These are phyloP conservation scores for Rhegmatorhina hoffmannsi DNA, from an alignment of 2,113 vertebrate species.

Conservation along the genomic window DNA sequence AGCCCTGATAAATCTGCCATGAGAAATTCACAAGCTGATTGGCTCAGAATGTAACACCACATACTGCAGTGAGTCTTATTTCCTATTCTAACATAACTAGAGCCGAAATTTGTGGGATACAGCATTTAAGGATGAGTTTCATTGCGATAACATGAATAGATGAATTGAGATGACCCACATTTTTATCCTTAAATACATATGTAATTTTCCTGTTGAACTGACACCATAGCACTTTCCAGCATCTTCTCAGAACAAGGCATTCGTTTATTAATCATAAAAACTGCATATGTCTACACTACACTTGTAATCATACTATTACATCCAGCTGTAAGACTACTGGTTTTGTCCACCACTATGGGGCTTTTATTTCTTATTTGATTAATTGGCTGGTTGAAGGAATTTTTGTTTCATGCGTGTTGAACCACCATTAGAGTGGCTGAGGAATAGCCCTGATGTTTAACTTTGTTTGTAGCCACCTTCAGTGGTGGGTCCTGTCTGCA, in stretches of 20 bases:
- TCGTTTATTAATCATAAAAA: neutral
- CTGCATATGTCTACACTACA: accelerated
- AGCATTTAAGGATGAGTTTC: neutral
- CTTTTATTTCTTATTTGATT: neutral
- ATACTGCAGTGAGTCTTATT: neutral
- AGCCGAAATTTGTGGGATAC: neutral
- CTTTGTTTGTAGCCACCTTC: neutral
- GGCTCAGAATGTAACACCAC: neutral
- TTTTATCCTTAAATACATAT: neutral
- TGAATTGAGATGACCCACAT: neutral
- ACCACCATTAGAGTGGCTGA: neutral
- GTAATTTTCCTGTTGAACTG: neutral
- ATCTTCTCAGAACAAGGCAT: neutral
- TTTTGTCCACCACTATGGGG: neutral
- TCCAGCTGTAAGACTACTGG: neutral
- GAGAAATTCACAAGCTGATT: neutral
- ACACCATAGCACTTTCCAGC: neutral
- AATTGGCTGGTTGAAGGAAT: neutral
- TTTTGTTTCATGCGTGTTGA: neutral
- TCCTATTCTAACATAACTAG: neutral
- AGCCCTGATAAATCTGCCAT: neutral
- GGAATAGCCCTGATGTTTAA: neutral
- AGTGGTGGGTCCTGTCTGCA: neutral
- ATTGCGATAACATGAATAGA: neutral
- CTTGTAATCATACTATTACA: neutral